Evolutionary conservation across 2,888 invertebrate genomes (phyloP).

Genomic region (Bombylius major): DNA sequence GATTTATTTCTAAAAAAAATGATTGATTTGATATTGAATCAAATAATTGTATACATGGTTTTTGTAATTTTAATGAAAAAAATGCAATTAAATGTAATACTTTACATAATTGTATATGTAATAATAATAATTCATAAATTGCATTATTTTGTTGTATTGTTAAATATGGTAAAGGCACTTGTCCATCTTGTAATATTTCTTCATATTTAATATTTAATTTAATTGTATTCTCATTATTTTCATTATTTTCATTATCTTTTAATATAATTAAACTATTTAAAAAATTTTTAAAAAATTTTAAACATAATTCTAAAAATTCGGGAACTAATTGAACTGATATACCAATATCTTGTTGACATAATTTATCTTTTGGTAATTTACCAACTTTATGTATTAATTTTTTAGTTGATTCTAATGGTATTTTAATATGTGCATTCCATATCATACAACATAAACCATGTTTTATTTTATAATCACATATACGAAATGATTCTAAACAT

Average conservation of each 20-base stretch:
- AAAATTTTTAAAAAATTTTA: conserved; percentile 29
- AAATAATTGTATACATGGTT: conserved; percentile 62
- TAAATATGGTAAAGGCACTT: conserved; percentile 50
- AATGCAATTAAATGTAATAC: conserved; percentile 66
- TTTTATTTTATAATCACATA: conserved; percentile 37
- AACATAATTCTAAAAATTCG: conserved; percentile 48
- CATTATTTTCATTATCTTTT: conserved; percentile 6
- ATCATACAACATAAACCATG: conserved; percentile 74
- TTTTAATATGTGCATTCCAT: conserved; percentile 82
- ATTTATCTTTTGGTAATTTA: conserved; percentile 70
- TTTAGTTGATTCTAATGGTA: conserved; percentile 60
- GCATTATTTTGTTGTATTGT: conserved; percentile 64
- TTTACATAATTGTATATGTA: conserved; percentile 68
- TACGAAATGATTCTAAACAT: conserved; percentile 43
- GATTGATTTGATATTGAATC: conserved; percentile 54
- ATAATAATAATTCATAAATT: conserved; percentile 60
- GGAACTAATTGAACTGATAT: conserved; percentile 50
- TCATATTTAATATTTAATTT: conserved; percentile 20
- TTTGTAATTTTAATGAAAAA: conserved; percentile 60
- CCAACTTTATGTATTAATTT: conserved; percentile 70
- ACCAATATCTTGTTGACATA: conserved; percentile 66
- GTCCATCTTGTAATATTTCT: conserved; percentile 30
- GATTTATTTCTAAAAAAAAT: conserved; percentile 34
- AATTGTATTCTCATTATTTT: too few relatives aligned
- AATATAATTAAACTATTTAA: conserved; percentile 25